Percentiles rank a stretch among this genome's conserved stretches.
phyloP scores from a whole-genome alignment of 1,140 invertebrate species.

The Drosophila rhopaloa region DNA sequence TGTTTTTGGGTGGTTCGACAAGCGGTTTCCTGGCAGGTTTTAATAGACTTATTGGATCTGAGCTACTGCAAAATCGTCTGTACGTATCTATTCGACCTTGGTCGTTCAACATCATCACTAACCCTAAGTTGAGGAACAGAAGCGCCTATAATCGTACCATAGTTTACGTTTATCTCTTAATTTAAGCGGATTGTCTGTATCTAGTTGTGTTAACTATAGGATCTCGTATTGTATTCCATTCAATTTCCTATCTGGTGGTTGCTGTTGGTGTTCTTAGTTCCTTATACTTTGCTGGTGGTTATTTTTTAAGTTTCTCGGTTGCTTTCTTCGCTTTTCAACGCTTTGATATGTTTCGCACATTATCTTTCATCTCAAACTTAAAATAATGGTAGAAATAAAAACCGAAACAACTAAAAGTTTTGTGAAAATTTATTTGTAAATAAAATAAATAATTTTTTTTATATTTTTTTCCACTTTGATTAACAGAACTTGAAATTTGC shows the following conservation, averaged over 20 bases:
- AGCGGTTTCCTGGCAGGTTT: conserved; percentile 38
- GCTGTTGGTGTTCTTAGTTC: conserved; percentile 64
- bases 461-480: conserved; percentile 46
- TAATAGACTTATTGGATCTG: conserved; percentile 40
- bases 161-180: conserved; percentile 30
- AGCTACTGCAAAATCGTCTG: conserved; percentile 33
- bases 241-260: conserved; percentile 47
- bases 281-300: conserved; percentile 52
- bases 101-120: conserved; percentile 60
- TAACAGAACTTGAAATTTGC: conserved; percentile 73
- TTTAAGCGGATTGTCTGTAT: conserved; percentile 71
- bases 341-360: conserved; percentile 42
- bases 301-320: conserved; percentile 49
- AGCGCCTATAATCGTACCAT: conserved; percentile 54
- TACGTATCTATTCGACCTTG: conserved; percentile 23
- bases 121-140: conserved; percentile 76
- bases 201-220: conserved; percentile 75
- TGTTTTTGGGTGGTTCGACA: conserved; percentile 28
- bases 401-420: conserved; percentile 37
- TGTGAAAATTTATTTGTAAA: conserved; percentile 72
- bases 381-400: background rate
- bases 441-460: conserved; percentile 73
- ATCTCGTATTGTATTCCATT: conserved; percentile 54
- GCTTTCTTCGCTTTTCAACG: conserved; percentile 17
- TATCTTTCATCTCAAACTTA: conserved; percentile 15